Evolutionary conservation across 2,113 vertebrate genomes (phyloP), one percentile per base, ranked within the genome.

Genomic region (Mobula birostris): DNA sequence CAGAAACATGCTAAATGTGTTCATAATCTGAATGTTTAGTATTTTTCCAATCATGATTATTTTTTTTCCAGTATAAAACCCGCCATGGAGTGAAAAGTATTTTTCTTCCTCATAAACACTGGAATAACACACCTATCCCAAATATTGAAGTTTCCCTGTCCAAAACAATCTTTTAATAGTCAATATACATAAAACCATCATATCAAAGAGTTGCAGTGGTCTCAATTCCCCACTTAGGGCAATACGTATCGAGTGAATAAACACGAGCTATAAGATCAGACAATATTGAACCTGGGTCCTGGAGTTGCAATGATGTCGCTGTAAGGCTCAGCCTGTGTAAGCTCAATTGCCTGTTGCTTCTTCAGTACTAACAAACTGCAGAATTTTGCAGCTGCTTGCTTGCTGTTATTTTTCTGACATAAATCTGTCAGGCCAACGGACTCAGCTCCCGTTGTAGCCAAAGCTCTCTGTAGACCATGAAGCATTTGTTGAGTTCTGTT

Each of bases 401-500:
- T 99, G 95, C 97, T 97, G 96, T 99, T 99, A 5, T 99, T 99
- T 96, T 99, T 99, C 96, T 97, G 97, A 97, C 99, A 99, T 95
- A 99, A 96, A 94, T 99, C 99, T 29, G 99, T 97, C 95, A 99
- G 97, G 96, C 99, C 98, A 96, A 99, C 98, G 11, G 98, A 99
- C 94, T 99, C 98, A 0, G 98, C 98, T 94, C 99, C 99, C 3
- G 99, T 99, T 97, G 99, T 99, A 24, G 98, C 98, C 96, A 99
- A 97, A 95, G 98, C 98, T 94, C 98, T 97, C 99, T 99, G 95
- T 95, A 99, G 98, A 17, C 98, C 99, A 29, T 99, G 98, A 72
- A 99, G 98, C 98, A 99, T 99, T 96, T 99, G 99, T 94, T 99
- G 99, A 95, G 99, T 99, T 95, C 99, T 98, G 96, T 99, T 99